Conservation (phyloP, 2,113 vertebrate genomes). For the Onychostruthus taczanowskii region DNA sequence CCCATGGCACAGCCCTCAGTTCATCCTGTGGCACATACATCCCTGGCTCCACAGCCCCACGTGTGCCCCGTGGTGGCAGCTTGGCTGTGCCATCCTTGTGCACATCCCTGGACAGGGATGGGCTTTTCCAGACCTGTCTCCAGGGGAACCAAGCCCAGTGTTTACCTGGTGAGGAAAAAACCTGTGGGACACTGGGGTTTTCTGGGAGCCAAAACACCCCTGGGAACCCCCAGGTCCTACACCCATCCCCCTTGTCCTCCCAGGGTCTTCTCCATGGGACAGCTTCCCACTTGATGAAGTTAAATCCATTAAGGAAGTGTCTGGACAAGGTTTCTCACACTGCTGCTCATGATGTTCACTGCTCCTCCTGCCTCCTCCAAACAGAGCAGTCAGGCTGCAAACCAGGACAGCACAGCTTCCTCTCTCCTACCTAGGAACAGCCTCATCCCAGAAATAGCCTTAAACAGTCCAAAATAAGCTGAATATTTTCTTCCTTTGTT, state of each 20-base stretch:
- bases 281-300: not conserved
- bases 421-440: not conserved
- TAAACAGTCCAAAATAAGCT: not conserved
- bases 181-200: rapidly evolving
- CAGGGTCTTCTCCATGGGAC: not conserved
- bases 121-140: not conserved
- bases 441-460: not conserved
- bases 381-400: not conserved
- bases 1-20: not conserved
- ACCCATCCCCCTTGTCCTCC: not conserved
- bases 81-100: rapidly evolving
- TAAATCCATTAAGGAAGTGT: not conserved
- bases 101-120: not conserved
- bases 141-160: not conserved
- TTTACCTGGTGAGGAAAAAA: not conserved
- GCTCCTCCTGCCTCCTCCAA: not conserved
- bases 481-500: not conserved
- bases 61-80: rapidly evolving
- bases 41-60: not conserved
- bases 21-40: not conserved
- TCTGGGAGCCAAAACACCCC: not conserved
- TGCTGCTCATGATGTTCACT: not conserved
- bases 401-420: not conserved
- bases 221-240: not conserved
- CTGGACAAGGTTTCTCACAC: not conserved